phyloP scores from a whole-genome alignment of 2,113 vertebrate genomes.

The Ammodytes dubius region DNA sequence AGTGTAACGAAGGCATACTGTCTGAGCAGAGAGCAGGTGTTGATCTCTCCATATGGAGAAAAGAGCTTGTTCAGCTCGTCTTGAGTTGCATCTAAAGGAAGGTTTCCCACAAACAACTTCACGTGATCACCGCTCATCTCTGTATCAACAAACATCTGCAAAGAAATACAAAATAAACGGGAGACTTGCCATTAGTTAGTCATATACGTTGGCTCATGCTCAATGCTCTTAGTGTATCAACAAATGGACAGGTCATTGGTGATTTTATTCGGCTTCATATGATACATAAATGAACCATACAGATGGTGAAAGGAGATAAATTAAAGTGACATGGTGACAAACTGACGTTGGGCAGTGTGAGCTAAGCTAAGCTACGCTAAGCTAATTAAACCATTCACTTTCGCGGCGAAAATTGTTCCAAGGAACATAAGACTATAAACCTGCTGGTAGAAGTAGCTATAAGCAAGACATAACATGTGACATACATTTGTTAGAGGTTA shows the following conservation, averaged over 20 bases:
- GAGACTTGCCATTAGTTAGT: no score
- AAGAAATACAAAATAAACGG: not conserved
- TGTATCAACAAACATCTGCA: constrained; percentile 78
- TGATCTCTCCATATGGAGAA: constrained; percentile 89
- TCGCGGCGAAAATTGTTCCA: not conserved
- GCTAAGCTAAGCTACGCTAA: constrained; percentile 38
- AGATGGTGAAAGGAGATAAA: no score
- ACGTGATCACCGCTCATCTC: constrained; percentile 84
- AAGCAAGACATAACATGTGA: rapidly evolving
- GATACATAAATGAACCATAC: no score
- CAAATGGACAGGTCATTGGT: no score
- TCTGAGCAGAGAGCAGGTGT: constrained; percentile 92
- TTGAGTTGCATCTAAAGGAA: constrained; percentile 92
- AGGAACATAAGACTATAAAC: not conserved
- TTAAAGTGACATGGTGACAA: no score
- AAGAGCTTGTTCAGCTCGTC: constrained; percentile 93
- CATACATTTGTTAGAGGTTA: rapidly evolving
- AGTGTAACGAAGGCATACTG: constrained; percentile 96
- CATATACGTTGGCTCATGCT: no score
- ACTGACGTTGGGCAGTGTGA: not conserved
- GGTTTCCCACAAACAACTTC: constrained; percentile 96
- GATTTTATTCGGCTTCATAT: no score
- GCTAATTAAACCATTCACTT: constrained; percentile 34
- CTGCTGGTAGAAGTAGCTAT: not conserved
- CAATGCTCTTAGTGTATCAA: no score